phyloP scores from a whole-genome alignment of 1,140 invertebrate genomes.

The Ceratosolen solmsi region DNA sequence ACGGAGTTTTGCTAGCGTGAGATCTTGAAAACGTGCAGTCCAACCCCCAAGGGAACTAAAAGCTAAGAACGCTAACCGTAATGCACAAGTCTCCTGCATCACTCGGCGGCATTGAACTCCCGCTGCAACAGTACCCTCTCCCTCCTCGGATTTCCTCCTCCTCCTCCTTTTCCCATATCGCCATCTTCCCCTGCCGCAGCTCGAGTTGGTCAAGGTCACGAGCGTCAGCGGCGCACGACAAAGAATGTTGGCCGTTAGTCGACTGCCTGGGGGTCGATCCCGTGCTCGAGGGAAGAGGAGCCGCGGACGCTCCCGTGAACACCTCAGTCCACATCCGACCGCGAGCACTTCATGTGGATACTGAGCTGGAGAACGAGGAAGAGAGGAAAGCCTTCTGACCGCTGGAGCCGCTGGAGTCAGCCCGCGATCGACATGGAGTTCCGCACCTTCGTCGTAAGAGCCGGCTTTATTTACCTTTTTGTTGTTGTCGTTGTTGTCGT shows the following conservation, averaged over 20 bases:
- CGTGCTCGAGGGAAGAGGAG: conserved; percentile 35
- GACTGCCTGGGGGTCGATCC: conserved; percentile 42
- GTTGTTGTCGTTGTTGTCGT: too few relatives aligned
- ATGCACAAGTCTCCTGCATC: neutral
- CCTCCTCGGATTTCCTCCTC: neutral
- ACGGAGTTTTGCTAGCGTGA: too few relatives aligned
- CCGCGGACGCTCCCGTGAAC: conserved; percentile 53
- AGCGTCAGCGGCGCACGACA: conserved; percentile 47
- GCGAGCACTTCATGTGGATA: conserved; percentile 46
- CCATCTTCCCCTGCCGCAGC: neutral
- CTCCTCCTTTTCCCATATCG: neutral
- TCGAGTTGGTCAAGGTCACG: conserved; percentile 66
- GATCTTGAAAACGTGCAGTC: too few relatives aligned
- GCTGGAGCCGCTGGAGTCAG: neutral
- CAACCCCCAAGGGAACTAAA: too few relatives aligned
- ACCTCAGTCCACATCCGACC: conserved; percentile 71
- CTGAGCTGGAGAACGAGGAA: conserved; percentile 28
- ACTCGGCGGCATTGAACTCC: conserved; percentile 13
- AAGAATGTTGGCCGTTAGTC: conserved; percentile 67
- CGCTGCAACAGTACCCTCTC: neutral
- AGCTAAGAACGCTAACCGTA: neutral
- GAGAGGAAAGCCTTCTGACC: conserved; percentile 19
- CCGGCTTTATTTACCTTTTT: conserved; percentile 41
- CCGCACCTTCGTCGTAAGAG: conserved; percentile 67
- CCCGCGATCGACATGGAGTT: conserved; percentile 62